These are phyloP conservation scores for Malurus elegans DNA, from an alignment of 2,113 vertebrate genomes.

Conservation along the genomic window DNA sequence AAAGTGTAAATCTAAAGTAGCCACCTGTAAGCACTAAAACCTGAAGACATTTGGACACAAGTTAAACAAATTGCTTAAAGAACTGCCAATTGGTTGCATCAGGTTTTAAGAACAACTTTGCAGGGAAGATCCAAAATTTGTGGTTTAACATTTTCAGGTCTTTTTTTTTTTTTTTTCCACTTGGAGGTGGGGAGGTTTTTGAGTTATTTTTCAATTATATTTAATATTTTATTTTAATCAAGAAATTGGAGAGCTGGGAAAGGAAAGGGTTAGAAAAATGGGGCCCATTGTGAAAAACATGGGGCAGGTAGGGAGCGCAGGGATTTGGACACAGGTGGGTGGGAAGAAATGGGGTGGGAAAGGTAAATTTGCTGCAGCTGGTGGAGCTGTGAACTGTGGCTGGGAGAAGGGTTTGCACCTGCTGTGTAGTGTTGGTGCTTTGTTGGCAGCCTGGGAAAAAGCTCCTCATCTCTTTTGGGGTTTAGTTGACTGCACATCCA, in stretches of 20 bases:
- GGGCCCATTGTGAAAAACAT: not conserved
- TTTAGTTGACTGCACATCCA: fast-evolving
- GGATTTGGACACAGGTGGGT: not conserved
- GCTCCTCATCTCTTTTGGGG: fast-evolving
- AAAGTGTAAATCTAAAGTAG: conserved; percentile 59
- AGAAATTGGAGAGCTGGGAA: not conserved
- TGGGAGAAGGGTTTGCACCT: not conserved
- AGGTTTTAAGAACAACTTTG: conserved; percentile 19
- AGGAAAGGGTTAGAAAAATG: fast-evolving
- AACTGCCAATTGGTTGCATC: conserved; percentile 1
- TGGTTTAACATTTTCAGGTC: not conserved
- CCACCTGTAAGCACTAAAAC: conserved; percentile 69
- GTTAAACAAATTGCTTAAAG: conserved; percentile 32
- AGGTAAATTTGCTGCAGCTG: not conserved
- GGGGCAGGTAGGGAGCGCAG: fast-evolving
- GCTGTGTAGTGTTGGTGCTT: not conserved
- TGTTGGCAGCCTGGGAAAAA: not conserved
- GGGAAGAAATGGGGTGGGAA: not conserved
- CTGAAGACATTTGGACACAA: conserved; percentile 62
- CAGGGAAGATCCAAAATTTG: not conserved
- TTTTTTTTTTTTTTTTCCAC: not conserved
- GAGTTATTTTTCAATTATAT: too few species aligned
- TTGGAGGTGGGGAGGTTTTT: not conserved
- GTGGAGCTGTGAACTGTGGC: not conserved
- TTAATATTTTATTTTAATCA: not conserved